Conservation (phyloP, 2,113 vertebrate species). For the Tamias sibiricus region DNA sequence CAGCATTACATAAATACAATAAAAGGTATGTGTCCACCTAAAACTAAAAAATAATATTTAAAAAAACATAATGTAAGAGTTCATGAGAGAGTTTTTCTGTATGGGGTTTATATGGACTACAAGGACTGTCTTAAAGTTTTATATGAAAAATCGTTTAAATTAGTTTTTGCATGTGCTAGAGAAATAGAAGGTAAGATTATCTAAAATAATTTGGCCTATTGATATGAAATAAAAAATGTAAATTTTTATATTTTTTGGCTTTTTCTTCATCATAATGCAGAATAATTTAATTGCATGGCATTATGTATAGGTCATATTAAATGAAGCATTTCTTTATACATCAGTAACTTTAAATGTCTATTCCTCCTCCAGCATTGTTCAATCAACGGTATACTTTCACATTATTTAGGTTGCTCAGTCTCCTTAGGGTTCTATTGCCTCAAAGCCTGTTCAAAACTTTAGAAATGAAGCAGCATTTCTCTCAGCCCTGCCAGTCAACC, state of each 20-base stretch:
- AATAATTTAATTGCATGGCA: background rate
- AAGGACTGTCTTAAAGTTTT: background rate
- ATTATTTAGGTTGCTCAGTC: background rate
- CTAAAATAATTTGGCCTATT: background rate
- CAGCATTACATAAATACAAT: too few species aligned
- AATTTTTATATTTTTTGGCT: background rate
- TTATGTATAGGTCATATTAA: background rate
- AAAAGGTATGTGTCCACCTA: too few species aligned
- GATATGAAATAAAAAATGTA: background rate
- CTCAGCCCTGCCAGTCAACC: background rate
- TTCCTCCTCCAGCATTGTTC: background rate
- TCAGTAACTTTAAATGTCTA: background rate
- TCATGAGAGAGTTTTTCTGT: background rate
- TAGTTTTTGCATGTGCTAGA: background rate
- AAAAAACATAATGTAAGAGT: background rate
- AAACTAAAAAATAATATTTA: too few species aligned
- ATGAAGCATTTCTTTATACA: background rate
- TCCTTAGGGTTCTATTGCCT: background rate
- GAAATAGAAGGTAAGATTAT: background rate
- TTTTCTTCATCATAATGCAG: background rate
- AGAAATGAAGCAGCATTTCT: background rate
- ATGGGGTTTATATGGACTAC: background rate
- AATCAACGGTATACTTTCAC: background rate
- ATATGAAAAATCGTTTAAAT: background rate
- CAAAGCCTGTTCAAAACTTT: background rate